Evolutionary conservation across 1,140 invertebrate genomes (phyloP).

Genomic region (Pachyrhynchus sulphureomaculatus): DNA sequence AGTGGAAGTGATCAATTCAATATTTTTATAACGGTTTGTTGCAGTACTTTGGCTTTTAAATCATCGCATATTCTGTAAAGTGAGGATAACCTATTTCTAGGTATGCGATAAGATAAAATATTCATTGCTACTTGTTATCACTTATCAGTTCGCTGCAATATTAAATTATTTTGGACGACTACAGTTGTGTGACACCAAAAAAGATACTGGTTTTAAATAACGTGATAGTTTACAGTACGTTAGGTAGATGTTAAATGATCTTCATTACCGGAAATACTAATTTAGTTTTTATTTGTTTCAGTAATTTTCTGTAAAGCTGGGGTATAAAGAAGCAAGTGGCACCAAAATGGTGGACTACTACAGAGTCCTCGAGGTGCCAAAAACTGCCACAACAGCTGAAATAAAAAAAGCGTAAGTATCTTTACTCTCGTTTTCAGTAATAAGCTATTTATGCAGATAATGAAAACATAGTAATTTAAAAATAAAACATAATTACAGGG

Average conservation of each 20-base stretch:
- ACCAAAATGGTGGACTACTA: conserved; percentile 90
- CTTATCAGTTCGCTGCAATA: neutral
- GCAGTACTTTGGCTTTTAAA: neutral
- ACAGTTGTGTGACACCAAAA: too few relatives aligned
- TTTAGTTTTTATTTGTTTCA: conserved; percentile 15
- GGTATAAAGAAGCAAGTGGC: conserved; percentile 46
- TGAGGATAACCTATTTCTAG: conserved; percentile 14
- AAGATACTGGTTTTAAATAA: too few relatives aligned
- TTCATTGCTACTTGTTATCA: conserved; percentile 4
- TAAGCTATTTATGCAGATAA: too few relatives aligned
- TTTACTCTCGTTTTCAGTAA: too few relatives aligned
- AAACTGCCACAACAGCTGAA: conserved; percentile 74
- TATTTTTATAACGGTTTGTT: neutral
- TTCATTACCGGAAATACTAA: too few relatives aligned
- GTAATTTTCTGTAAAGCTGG: conserved; percentile 45
- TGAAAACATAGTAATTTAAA: too few relatives aligned
- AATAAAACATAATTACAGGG: too few relatives aligned
- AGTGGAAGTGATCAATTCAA: conserved; percentile 11
- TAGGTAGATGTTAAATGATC: too few relatives aligned
- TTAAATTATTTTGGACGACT: neutral
- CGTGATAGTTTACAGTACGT: too few relatives aligned
- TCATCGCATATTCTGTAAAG: neutral
- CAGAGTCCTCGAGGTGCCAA: conserved; percentile 80
- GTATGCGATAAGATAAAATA: conserved; percentile 15
- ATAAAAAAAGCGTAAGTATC: conserved; percentile 98